phyloP scores from a whole-genome alignment of 2,888 invertebrate species.

The Heliothis peltigera region DNA sequence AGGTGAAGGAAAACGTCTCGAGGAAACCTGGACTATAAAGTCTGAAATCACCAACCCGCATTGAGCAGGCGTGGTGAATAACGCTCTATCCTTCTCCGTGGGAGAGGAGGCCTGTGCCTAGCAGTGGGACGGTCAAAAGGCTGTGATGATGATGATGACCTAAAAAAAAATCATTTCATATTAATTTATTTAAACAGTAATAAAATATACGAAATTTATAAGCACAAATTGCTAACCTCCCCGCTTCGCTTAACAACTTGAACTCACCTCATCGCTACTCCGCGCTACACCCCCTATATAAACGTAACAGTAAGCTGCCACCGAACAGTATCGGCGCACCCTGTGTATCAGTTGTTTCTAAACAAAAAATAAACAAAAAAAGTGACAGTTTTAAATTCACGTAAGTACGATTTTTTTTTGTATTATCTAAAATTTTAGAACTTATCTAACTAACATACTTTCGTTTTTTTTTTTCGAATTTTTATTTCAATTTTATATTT shows the following conservation, averaged over 20 bases:
- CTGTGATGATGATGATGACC: too few relatives aligned
- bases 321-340: conserved; percentile 73
- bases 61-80: too few relatives aligned
- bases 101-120: too few relatives aligned
- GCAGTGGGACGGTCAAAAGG: too few relatives aligned
- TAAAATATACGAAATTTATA: too few relatives aligned
- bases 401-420: conserved; percentile 32
- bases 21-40: too few relatives aligned
- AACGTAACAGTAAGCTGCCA: conserved; percentile 67
- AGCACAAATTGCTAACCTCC: conserved; percentile 2
- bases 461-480: neutral
- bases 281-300: conserved; percentile 75
- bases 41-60: too few relatives aligned
- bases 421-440: neutral
- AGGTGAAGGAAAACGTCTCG: too few relatives aligned
- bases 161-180: too few relatives aligned
- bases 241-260: conserved; percentile 37
- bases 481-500: too few relatives aligned
- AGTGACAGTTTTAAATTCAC: conserved; percentile 31
- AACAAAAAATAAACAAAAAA: conserved; percentile 1
- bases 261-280: conserved; percentile 50
- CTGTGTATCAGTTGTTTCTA: conserved; percentile 59
- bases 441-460: neutral
- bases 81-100: too few relatives aligned
- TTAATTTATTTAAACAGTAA: too few relatives aligned